Conservation (phyloP, 2,888 invertebrate genomes). For the Macaria notata region DNA sequence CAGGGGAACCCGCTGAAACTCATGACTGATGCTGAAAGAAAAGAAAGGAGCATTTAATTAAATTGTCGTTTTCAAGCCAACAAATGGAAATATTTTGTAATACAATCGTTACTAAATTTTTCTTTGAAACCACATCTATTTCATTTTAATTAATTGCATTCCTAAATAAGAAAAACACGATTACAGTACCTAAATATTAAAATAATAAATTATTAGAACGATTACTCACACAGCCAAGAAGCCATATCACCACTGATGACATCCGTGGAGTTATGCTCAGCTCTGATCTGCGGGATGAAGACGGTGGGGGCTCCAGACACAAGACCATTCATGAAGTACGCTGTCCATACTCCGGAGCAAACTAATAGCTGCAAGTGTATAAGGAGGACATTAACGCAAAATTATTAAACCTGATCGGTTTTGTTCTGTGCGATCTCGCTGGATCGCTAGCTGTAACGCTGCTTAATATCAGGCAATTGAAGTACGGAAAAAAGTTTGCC, state of each 20-base stretch:
- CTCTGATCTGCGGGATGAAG: slow-evolving; percentile 42
- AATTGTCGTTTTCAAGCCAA: not conserved
- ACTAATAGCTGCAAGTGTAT: slow-evolving; percentile 33
- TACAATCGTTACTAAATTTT: too few relatives aligned
- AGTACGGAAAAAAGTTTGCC: too few relatives aligned
- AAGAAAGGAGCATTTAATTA: not conserved
- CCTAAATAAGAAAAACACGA: too few relatives aligned
- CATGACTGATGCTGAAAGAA: slow-evolving; percentile 25
- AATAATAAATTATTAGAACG: too few relatives aligned
- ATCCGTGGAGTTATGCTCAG: slow-evolving; percentile 40
- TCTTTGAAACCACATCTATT: too few relatives aligned
- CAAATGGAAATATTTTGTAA: not conserved
- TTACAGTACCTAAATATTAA: too few relatives aligned
- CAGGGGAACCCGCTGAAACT: slow-evolving; percentile 37
- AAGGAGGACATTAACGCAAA: too few relatives aligned
- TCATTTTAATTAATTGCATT: too few relatives aligned
- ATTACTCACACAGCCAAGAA: slow-evolving; percentile 27
- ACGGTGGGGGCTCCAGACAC: slow-evolving; percentile 41
- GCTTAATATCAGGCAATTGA: too few relatives aligned
- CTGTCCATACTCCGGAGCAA: slow-evolving; percentile 38
- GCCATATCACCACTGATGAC: slow-evolving; percentile 39
- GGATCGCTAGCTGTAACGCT: too few relatives aligned
- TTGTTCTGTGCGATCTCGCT: too few relatives aligned
- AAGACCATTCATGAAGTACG: slow-evolving; percentile 36
- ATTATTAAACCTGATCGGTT: too few relatives aligned